These are phyloP conservation scores for Polypterus senegalus DNA, from an alignment of 2,113 vertebrate species.

Conservation along the genomic window DNA sequence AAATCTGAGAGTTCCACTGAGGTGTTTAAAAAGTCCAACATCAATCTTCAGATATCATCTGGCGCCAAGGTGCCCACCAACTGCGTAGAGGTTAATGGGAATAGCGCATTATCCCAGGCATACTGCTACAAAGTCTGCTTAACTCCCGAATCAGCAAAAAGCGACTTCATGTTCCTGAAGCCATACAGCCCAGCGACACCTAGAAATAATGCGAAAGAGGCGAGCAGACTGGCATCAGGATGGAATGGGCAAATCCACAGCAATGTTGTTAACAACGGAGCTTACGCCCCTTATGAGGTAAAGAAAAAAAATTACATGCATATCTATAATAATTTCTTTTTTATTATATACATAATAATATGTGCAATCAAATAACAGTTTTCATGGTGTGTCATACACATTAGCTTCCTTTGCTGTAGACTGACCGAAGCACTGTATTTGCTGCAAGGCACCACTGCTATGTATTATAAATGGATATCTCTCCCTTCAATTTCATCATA, in stretches of 20 bases:
- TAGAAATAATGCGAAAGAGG: constrained; percentile 64
- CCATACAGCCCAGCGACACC: constrained; percentile 62
- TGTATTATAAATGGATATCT: no score
- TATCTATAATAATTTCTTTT: no score
- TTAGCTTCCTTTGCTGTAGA: no score
- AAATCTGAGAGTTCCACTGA: constrained; percentile 50
- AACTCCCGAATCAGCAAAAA: constrained; percentile 74
- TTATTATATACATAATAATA: no score
- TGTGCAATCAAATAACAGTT: no score
- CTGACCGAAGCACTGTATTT: no score
- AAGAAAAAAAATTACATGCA: no score
- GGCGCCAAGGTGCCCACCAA: constrained; percentile 58
- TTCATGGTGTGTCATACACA: no score
- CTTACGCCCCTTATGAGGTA: constrained; percentile 64
- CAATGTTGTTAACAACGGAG: constrained; percentile 47
- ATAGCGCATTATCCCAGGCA: constrained; percentile 52
- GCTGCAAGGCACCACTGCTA: no score
- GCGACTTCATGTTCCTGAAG: constrained; percentile 86
- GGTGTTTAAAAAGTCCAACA: constrained; percentile 67
- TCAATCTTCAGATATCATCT: constrained; percentile 52
- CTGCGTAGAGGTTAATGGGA: constrained; percentile 54
- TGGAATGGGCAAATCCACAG: constrained; percentile 48
- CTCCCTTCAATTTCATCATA: no score
- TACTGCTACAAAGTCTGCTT: constrained; percentile 85
- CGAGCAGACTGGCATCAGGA: constrained; percentile 43